A percentile compares a stretch with the other conserved stretches of the same genome.
phyloP scores from a whole-genome alignment of 2,888 invertebrate species.

The Cryptocephalus moraei region DNA sequence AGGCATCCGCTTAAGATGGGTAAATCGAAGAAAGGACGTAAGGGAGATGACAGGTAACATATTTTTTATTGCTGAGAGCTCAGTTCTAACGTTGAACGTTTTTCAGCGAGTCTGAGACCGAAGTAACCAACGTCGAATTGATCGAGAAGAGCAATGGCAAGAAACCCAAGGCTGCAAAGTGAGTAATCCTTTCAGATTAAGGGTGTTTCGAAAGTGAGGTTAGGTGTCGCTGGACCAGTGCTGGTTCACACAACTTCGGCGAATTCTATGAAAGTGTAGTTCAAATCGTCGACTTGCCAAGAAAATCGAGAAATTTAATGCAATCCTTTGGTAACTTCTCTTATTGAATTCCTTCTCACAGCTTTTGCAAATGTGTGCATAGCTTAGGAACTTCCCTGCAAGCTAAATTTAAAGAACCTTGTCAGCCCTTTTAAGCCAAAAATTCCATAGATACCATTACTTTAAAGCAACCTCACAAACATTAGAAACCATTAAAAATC shows the following conservation, averaged over 20 bases:
- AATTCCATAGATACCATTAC: no score
- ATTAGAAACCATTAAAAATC: no score
- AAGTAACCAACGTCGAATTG: conserved; percentile 26
- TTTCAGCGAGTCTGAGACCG: conserved; percentile 54
- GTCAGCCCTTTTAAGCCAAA: no score
- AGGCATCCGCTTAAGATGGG: conserved; percentile 46
- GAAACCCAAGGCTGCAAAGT: conserved; percentile 27
- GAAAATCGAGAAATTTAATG: not conserved
- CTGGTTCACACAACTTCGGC: conserved; percentile 1
- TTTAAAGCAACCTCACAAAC: no score
- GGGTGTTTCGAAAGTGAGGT: conserved; percentile 17
- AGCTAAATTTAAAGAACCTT: no score
- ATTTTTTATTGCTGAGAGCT: conserved; percentile 11
- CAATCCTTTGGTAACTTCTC: no score
- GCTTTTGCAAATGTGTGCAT: no score
- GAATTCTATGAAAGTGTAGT: not conserved
- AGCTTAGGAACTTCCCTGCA: no score
- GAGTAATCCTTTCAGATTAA: conserved; percentile 15
- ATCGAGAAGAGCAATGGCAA: conserved; percentile 28
- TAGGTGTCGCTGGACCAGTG: conserved; percentile 9
- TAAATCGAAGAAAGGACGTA: conserved; percentile 74
- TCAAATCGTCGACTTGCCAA: not conserved
- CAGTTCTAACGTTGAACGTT: conserved; percentile 21
- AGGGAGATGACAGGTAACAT: conserved; percentile 62
- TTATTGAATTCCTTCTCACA: no score